Evolutionary conservation across 2,113 vertebrate genomes (phyloP), one percentile per base, ranked within the genome.

Genomic region (Oryzias woworae): DNA sequence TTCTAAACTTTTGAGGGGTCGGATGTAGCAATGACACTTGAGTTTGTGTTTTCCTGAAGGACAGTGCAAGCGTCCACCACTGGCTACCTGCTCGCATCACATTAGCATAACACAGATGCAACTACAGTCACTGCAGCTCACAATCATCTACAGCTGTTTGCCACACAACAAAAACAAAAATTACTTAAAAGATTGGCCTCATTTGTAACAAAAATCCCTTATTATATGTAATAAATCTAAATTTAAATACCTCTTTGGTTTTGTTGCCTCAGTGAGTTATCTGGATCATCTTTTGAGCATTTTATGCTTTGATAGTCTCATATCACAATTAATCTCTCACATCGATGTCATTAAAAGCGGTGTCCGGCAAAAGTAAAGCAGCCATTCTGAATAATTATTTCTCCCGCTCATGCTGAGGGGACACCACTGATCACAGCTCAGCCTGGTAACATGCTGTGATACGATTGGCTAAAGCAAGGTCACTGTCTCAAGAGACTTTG

Each of bases 101-200:
- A 86, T 89, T 85, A 86, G 71, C 87, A 86, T 89, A 88, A 71
- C 85, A 80, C 87, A 85, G 85, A 87, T 85, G 73, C 77, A 61
- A 66, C 80, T 50, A 23, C 50, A 85, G 83, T 78, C 65, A 7
- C 73, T 83, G 84, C 71, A 78, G 75, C 81, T 85, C 62, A 85
- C 77, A 69, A 79, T 49, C 70, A 75, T 82, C 79, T 72, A 80
- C 71, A 77, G 55, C 45, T 20, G 71, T 63, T 74, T 64, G 8
- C 67, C 54, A 73, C 71, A 70, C 14, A 61, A 61, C 1, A 36
- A 56, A 20, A 20, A 20, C 20, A 20, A 20, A 28, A 28, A 28
- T 28, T 28, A 28, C 26, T 5, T 4, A 28, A 28, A 28, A 28
- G 26, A 28, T 28, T 28, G 5, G 5, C 26, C 26, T 13, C 2